Base-by-base conservation (phyloP, 1,140 invertebrate species). In the Lanistes nyassanus region DNA sequence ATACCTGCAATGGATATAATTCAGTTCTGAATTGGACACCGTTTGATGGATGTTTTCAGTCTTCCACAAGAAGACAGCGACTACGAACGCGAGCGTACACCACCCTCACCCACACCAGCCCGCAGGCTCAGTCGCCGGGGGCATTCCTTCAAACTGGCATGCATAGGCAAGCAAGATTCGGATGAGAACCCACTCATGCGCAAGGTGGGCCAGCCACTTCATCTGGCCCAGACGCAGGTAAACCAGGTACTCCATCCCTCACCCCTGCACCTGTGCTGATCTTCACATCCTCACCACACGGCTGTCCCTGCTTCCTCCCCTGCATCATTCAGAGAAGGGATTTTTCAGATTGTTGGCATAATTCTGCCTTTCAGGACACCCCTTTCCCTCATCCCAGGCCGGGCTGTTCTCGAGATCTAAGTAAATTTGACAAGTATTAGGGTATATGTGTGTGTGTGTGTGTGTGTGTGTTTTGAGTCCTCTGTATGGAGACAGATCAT, bases 201-300 rank as follows among this genome's bases (percentile, higher is more conserved):
- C 82, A 91, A 91, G 81, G 91, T 93, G 78, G 93, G 93, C 64
- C 93, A 93, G 82, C 94, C 94, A 34, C 89, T 95, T 34, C 93
- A 93, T 86, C 88, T 95, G 76, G 93, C 94, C 65, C 93, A 94
- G 85, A 92, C 81, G 69, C 87, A 88, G 85, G 87, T 88, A 79
- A 79, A 69, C 76, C 65, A 67, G 65, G 65, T 67, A 67, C 37
- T 39, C 37, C 65, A 72, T 67, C 66, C 55, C 37, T 37, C 9
- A n/a, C 31, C 31, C 34, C 26, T 26, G 29, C 26, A 19, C 51
- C 51, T 39, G 26, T n/a, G 26, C 29, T 21, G 34, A 47, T 9
- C 36, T n/a, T 60, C 26, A 36, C 47, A 39, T 42, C 23, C 47
- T 74, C n/a, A 60, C 58, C 31, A 4, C 58, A 16, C 23, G 11